These are phyloP conservation scores for Drosophila neonasuta DNA, from an alignment of 2,888 invertebrate genomes.

Conservation along the genomic window DNA sequence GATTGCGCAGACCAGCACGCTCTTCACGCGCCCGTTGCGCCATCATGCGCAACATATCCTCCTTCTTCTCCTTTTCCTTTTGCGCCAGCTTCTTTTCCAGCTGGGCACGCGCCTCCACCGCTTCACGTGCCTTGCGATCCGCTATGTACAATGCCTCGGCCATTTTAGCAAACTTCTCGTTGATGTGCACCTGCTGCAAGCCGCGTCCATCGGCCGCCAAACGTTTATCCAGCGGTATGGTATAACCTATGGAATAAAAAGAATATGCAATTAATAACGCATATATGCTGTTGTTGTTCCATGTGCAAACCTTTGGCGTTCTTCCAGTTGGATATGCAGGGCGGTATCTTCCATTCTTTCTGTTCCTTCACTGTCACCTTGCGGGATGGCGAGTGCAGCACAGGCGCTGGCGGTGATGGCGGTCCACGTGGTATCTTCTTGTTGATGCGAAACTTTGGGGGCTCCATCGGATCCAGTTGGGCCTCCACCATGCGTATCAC, in stretches of 20 bases:
- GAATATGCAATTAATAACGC: no score
- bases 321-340: slow-evolving; percentile 99
- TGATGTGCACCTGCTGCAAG: slow-evolving; percentile 97
- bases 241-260: slow-evolving; percentile 83
- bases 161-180: slow-evolving; percentile 99
- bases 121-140: slow-evolving; percentile 97
- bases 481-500: slow-evolving; percentile 97
- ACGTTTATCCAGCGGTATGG: slow-evolving; percentile 98
- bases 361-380: slow-evolving; percentile 99
- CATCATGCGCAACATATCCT: slow-evolving; percentile 94
- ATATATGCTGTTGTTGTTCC: neutral
- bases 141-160: slow-evolving; percentile 99
- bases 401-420: slow-evolving; percentile 99
- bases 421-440: slow-evolving; percentile 99
- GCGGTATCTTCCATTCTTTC: slow-evolving; percentile 99
- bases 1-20: slow-evolving; percentile 87
- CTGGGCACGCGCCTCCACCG: slow-evolving; percentile 97
- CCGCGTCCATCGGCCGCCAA: slow-evolving; percentile 99
- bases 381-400: slow-evolving; percentile 98
- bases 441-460: slow-evolving; percentile 98
- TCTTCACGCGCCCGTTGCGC: slow-evolving; percentile 98
- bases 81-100: slow-evolving; percentile 98
- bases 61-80: slow-evolving; percentile 98
- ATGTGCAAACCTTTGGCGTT: slow-evolving; percentile 89
- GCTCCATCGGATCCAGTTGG: slow-evolving; percentile 98